phyloP scores from a whole-genome alignment of 2,888 invertebrate species.

The Acleris literana region DNA sequence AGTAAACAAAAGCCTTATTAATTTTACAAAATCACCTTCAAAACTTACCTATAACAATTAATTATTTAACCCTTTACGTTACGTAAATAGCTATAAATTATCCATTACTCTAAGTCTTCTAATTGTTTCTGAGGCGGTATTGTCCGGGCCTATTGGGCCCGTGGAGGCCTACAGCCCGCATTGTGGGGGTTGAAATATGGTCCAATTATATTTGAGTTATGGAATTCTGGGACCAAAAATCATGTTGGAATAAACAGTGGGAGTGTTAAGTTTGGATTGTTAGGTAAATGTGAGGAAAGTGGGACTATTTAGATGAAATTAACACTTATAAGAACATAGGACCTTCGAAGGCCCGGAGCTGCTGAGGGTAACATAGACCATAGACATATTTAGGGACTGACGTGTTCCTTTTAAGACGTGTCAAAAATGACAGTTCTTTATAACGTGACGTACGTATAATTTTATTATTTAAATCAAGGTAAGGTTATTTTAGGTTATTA shows the following conservation, averaged over 20 bases:
- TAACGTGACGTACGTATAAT: no score
- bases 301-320: no score
- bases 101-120: conserved; percentile 60
- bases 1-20: no score
- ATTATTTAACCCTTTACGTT: conserved; percentile 19
- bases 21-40: neutral
- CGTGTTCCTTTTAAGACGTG: no score
- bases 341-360: no score
- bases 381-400: no score
- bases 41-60: conserved; percentile 1
- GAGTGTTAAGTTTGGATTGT: neutral
- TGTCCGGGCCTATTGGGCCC: conserved; percentile 43
- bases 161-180: conserved; percentile 36
- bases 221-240: conserved; percentile 45
- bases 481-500: no score
- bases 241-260: conserved; percentile 8
- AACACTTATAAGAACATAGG: no score
- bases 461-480: no score
- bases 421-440: no score
- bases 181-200: conserved; percentile 55
- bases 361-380: no score
- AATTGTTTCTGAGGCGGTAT: conserved; percentile 59
- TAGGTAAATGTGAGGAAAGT: no score
- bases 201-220: conserved; percentile 60
- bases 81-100: conserved; percentile 39